A percentile compares a stretch with the other conserved stretches of the same genome.
phyloP scores from a whole-genome alignment of 2,797 vertebrate genomes.

The Schizopygopsis pylzovi region DNA sequence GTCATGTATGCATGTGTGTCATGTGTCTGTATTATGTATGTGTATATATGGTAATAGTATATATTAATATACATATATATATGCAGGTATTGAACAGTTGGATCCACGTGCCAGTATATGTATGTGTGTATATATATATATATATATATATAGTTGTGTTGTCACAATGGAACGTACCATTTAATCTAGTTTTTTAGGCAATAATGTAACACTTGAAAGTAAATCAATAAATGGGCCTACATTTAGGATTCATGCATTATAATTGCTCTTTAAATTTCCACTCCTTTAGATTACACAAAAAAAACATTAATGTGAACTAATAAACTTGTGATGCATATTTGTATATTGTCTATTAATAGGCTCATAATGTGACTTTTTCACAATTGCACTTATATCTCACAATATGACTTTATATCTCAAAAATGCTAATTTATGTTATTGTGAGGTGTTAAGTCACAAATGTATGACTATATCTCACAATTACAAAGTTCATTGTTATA shows the following conservation, averaged over 20 bases:
- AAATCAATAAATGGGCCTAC: neutral
- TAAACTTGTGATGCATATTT: neutral
- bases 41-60: too few relatives aligned
- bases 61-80: too few relatives aligned
- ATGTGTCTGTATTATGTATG: too few relatives aligned
- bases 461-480: too few relatives aligned
- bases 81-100: neutral
- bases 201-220: neutral
- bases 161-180: neutral
- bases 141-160: neutral
- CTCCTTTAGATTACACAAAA: neutral
- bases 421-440: too few relatives aligned
- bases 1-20: too few relatives aligned
- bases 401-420: too few relatives aligned
- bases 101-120: neutral
- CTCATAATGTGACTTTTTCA: neutral
- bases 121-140: too few relatives aligned
- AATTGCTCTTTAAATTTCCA: neutral
- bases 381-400: too few relatives aligned
- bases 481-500: too few relatives aligned
- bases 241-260: neutral
- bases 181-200: neutral
- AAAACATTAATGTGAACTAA: neutral
- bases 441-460: too few relatives aligned
- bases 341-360: too few relatives aligned